These are phyloP conservation scores for Corythoichthys intestinalis DNA, from an alignment of 2,113 vertebrate species.

Conservation along the genomic window DNA sequence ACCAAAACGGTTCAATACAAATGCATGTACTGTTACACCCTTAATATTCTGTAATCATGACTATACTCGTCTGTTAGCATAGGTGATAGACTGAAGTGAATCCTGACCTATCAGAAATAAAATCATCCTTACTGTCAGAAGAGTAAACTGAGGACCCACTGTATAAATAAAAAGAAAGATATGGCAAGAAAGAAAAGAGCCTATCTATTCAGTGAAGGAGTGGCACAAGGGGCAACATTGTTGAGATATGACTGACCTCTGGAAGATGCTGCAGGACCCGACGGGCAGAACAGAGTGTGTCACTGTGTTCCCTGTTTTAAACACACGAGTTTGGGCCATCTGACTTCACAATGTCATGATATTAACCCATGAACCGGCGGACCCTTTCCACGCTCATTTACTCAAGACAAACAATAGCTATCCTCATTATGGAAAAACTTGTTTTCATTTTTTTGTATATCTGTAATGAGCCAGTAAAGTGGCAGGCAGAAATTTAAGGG, in stretches of 20 bases:
- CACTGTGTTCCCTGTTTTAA: slow-evolving; percentile 2
- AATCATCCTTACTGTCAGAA: too few species aligned
- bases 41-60: not conserved
- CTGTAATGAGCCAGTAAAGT: too few species aligned
- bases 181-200: not conserved
- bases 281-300: slow-evolving; percentile 7
- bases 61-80: not conserved
- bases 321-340: slow-evolving; percentile 16
- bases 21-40: too few species aligned
- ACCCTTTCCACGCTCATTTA: not conserved
- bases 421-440: too few species aligned
- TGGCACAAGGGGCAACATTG: slow-evolving; percentile 35
- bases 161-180: not conserved
- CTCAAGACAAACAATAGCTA: not conserved
- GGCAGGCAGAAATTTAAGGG: too few species aligned
- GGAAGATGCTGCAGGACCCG: slow-evolving; percentile 17
- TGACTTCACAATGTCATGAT: slow-evolving; percentile 11
- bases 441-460: too few species aligned
- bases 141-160: not conserved
- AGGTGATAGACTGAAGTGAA: not conserved
- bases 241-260: slow-evolving; percentile 22
- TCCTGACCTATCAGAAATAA: not conserved
- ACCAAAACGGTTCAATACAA: too few species aligned
- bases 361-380: slow-evolving; percentile 6
- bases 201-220: not conserved